Conservation (phyloP, 2,113 vertebrate species). For the Benthochromis sp. region DNA sequence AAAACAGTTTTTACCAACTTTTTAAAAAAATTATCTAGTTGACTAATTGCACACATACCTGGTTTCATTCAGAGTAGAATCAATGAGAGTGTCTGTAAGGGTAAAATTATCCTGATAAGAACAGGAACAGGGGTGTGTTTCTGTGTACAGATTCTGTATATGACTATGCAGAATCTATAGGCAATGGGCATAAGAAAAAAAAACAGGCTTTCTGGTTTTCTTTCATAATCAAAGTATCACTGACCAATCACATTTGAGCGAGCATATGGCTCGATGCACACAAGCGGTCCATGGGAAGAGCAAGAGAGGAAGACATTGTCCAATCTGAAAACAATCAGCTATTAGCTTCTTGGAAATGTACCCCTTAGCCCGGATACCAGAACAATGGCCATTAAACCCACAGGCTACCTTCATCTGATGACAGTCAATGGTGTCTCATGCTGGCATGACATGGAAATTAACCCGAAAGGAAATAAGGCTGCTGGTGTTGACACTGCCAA, state of each 20-base stretch:
- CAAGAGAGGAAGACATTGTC: not conserved
- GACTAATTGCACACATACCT: not conserved
- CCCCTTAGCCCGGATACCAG: not conserved
- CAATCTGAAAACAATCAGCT: not conserved
- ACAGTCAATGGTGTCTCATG: not conserved
- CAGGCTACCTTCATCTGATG: not conserved
- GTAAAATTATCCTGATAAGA: not conserved
- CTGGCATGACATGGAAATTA: not conserved
- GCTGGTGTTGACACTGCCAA: not conserved
- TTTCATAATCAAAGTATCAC: not conserved
- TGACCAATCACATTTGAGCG: not conserved
- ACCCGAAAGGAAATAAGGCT: not conserved
- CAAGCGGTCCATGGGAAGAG: not conserved
- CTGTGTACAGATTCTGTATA: not conserved
- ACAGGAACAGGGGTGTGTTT: not conserved
- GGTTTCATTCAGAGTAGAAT: not conserved
- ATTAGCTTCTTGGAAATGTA: not conserved
- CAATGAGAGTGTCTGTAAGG: accelerated
- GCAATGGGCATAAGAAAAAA: not conserved
- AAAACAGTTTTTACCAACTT: not conserved
- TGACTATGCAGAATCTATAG: not conserved
- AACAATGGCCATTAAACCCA: not conserved
- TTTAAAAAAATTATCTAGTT: not conserved
- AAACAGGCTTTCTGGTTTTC: not conserved
- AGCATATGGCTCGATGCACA: not conserved